A percentile compares a stretch with the other conserved stretches of the same genome.
Evolutionary conservation across 2,888 invertebrate species (phyloP).

Genomic region (Ethmia dodecea): DNA sequence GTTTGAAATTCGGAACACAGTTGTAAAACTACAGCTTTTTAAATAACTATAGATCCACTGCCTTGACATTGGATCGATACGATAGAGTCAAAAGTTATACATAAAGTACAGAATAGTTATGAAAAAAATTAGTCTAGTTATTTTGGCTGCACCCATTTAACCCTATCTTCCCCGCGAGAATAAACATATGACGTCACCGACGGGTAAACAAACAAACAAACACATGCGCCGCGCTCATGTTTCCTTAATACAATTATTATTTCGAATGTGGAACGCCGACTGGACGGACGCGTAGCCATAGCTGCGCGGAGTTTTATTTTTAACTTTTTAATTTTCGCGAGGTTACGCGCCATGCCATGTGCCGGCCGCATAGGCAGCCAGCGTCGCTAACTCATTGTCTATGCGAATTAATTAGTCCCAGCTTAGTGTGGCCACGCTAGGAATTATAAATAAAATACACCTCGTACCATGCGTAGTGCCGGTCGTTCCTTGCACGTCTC

Average conservation of each 20-base stretch:
- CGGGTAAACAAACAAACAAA: conserved; percentile 79
- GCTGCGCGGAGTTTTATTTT: conserved; percentile 39
- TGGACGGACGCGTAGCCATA: conserved; percentile 41
- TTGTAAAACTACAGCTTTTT: no score
- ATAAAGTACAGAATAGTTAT: background rate
- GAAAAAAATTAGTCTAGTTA: background rate
- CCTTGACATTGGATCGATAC: no score
- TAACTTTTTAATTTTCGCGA: conserved; percentile 44
- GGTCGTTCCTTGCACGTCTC: no score
- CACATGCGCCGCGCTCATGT: conserved; percentile 78
- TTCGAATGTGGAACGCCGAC: conserved; percentile 70
- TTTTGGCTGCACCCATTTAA: conserved; percentile 19
- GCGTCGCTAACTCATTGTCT: conserved; percentile 47
- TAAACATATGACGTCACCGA: conserved; percentile 78
- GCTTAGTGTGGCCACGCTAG: background rate
- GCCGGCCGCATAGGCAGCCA: no score
- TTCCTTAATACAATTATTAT: conserved; percentile 78
- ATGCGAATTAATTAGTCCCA: conserved; percentile 38
- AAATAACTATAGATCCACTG: no score
- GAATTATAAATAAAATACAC: no score
- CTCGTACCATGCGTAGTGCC: no score
- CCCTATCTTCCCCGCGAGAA: conserved; percentile 63
- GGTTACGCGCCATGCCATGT: conserved; percentile 29
- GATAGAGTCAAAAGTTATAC: no score
- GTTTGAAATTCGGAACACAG: no score